Percentiles rank a stretch among this genome's conserved stretches.
Evolutionary conservation across 2,113 vertebrate genomes (phyloP).

Genomic region (Sorex araneus): DNA sequence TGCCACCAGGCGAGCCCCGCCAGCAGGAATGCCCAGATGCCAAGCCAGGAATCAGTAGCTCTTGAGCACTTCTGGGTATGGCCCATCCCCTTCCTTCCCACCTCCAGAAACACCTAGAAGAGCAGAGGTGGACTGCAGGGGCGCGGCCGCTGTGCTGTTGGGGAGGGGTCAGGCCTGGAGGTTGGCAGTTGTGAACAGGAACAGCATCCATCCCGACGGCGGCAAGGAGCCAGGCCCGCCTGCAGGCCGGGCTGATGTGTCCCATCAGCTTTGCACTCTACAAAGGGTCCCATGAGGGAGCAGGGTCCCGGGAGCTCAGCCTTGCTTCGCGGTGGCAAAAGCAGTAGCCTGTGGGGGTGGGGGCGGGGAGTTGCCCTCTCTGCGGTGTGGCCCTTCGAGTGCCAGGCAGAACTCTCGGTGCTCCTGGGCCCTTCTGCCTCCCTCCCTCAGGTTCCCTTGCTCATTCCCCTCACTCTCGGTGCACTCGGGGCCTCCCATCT

Average conservation of each 20-base stretch:
- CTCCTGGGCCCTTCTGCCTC: background rate
- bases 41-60: too few species aligned
- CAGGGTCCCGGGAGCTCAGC: background rate
- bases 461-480: background rate
- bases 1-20: too few species aligned
- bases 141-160: constrained; percentile 15
- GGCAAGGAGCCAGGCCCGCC: constrained; percentile 11
- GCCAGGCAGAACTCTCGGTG: background rate
- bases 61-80: too few species aligned
- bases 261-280: constrained; percentile 38
- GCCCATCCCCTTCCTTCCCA: background rate
- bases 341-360: background rate
- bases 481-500: background rate
- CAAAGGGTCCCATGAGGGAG: background rate
- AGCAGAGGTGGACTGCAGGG: background rate
- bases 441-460: background rate
- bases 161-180: background rate
- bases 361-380: background rate
- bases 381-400: background rate
- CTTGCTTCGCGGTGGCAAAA: background rate
- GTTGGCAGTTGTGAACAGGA: background rate
- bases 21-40: too few species aligned
- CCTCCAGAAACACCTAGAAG: background rate
- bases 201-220: background rate
- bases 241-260: background rate